Base-by-base conservation (phyloP, 2,797 vertebrate species). In the Taenioides sp. region DNA sequence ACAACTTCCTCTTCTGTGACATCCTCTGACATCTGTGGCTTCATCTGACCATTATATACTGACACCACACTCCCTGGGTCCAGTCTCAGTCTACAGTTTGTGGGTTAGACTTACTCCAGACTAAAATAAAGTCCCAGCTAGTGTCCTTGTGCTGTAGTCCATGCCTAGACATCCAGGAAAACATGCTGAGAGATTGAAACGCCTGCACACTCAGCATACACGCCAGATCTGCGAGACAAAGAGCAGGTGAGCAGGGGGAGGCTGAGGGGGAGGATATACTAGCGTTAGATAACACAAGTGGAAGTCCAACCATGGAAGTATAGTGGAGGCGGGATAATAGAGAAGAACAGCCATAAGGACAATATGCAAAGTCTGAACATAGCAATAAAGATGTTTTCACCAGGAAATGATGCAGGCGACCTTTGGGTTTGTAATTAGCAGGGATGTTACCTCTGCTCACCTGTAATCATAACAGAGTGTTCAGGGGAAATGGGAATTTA, bases 241-340 rank as follows among this genome's bases (percentile, higher is more conserved):
- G 82, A 89, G 81, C 88, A 89, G 86, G 83, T 89, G 83, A 88
- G 87, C 74, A 89, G 84, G 79, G 90, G 88, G 89, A 78, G 89
- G 84, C 22, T 77, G 84, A 88, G 81, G 87, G 86, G 80, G 88
- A 84, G 81, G 84, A 84, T 88, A 85, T 81, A 85, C 84, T 28
- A 82, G 58, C 70, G 81, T 88, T 88, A 84, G 86, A 91, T 90
- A 91, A 91, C 82, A 64, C 80, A 73, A 84, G 79, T 61, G 86
- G 80, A 87, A 85, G 82, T 87, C 66, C 59, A 84, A 88, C 84
- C 86, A 89, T 89, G 86, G 88, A 87, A 83, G 80, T 65, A 73
- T 77, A 88, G 82, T 84, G 86, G 86, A 89, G 85, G 87, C 71
- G 17, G 79, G 79, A 90, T 79, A 80, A 61, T 61, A 82, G 80